phyloP scores from a whole-genome alignment of 2,888 invertebrate species.

The Chymomyza procnemis region DNA sequence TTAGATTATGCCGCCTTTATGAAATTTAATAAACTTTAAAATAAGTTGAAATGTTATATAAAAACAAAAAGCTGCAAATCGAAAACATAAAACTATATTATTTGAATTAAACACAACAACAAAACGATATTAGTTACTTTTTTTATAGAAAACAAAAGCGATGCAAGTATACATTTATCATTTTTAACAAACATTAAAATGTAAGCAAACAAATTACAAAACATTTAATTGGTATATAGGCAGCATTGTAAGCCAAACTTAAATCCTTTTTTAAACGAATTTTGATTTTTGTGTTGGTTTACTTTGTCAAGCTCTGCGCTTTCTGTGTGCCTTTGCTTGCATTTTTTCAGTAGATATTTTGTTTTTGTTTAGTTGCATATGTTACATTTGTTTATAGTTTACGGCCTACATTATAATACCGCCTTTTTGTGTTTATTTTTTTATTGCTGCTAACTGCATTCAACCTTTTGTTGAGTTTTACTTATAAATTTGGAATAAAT shows the following conservation, averaged over 20 bases:
- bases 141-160: constrained; percentile 22
- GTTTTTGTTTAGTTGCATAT: constrained; percentile 18
- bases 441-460: constrained; percentile 62
- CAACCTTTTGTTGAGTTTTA: constrained; percentile 26
- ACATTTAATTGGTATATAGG: constrained; percentile 38
- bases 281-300: background rate
- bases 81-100: constrained; percentile 13
- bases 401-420: constrained; percentile 16
- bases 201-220: constrained; percentile 42
- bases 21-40: background rate
- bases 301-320: background rate
- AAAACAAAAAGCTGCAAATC: background rate
- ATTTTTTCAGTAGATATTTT: constrained; percentile 20
- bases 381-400: constrained; percentile 33
- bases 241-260: constrained; percentile 57
- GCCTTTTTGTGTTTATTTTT: constrained; percentile 21
- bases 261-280: background rate
- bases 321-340: constrained; percentile 27
- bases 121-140: constrained; percentile 54
- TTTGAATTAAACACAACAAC: constrained; percentile 48
- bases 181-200: constrained; percentile 26
- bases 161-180: constrained; percentile 18
- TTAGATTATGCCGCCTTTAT: background rate
- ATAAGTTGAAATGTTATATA: background rate
- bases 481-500: constrained; percentile 20